phyloP scores from a whole-genome alignment of 2,797 vertebrate species.

The Chiropotes sagulatus region DNA sequence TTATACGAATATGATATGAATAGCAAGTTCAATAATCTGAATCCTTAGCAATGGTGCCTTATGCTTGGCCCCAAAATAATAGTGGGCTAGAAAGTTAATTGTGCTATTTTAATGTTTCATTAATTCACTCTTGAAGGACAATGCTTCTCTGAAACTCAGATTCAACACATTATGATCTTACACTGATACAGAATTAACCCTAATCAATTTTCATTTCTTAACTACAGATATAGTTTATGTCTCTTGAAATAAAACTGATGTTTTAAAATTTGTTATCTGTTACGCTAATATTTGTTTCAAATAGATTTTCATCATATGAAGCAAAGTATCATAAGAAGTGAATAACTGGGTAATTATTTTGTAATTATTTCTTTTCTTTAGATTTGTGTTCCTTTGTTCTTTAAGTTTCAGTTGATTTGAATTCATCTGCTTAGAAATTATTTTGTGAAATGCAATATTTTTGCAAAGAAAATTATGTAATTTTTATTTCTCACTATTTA shows the following conservation, averaged over 20 bases:
- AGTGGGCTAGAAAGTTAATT: constrained; percentile 3
- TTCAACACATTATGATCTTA: constrained; percentile 38
- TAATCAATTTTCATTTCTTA: constrained; percentile 7
- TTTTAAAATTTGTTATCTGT: constrained; percentile 48
- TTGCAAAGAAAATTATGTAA: constrained; percentile 53
- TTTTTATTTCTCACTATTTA: neutral
- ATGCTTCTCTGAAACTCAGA: constrained; percentile 51
- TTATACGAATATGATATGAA: neutral
- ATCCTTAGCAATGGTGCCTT: neutral
- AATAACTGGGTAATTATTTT: constrained; percentile 47
- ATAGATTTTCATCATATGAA: neutral
- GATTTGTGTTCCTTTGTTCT: constrained; percentile 44
- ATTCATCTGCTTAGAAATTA: constrained; percentile 34
- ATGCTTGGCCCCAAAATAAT: neutral
- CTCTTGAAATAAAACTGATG: neutral
- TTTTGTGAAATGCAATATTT: constrained; percentile 55
- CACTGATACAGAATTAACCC: constrained; percentile 33
- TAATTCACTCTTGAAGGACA: constrained; percentile 18
- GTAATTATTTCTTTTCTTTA: constrained; percentile 3
- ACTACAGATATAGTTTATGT: neutral
- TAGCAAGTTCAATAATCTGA: neutral
- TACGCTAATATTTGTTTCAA: neutral
- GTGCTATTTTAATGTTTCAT: neutral
- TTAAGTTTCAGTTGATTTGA: constrained; percentile 52
- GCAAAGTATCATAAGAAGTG: neutral